Evolutionary conservation across 1,140 invertebrate species (phyloP), one percentile per base, ranked within the genome.

Genomic region (Trichogramma pretiosum): DNA sequence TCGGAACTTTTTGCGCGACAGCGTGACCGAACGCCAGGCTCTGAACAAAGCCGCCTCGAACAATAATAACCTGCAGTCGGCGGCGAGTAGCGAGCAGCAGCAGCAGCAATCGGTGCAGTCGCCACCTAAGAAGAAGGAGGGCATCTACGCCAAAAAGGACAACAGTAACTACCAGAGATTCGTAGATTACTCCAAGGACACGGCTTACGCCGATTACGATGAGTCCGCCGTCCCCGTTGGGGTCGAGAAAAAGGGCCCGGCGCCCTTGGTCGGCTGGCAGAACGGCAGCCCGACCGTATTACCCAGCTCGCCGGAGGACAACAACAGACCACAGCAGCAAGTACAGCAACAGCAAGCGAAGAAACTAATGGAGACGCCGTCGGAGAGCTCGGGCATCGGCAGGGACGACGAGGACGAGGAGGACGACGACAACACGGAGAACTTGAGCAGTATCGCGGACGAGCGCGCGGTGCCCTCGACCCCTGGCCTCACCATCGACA

Each of bases 231-330:
- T n/a, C 16, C n/a, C n/a, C n/a, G n/a, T n/a, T n/a, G 2, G 18
- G 22, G 9, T 23, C 38, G 1, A 47, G 14, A 42, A 24, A 37
- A 50, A 34, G 21, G 50, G 46, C 44, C 40, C 40, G 19, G 70
- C 70, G 1, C 68, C 70, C 0, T 57, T 72, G 10, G 62, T 70
- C 2, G 62, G 65, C 13, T 70, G 70, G 63, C 58, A 54, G 13
- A 61, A 63, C 32, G 61, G 53, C 1, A 64, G 62, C 33, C 62
- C 63, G 0, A 63, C 60, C 0, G 46, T 63, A 1, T 58, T 57
- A 5, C 50, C 56, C 0, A 61, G 49, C 24, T 57, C 58, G 1
- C 60, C 66, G 0, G 51, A 58, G 9, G 57, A 3, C 57, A 59
- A 24, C 0, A 47, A 34, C 3, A 8, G 7, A 3, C 18, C 26